These are phyloP conservation scores for Pantelozetes paolii DNA, from an alignment of 2,888 invertebrate genomes.

Conservation along the genomic window DNA sequence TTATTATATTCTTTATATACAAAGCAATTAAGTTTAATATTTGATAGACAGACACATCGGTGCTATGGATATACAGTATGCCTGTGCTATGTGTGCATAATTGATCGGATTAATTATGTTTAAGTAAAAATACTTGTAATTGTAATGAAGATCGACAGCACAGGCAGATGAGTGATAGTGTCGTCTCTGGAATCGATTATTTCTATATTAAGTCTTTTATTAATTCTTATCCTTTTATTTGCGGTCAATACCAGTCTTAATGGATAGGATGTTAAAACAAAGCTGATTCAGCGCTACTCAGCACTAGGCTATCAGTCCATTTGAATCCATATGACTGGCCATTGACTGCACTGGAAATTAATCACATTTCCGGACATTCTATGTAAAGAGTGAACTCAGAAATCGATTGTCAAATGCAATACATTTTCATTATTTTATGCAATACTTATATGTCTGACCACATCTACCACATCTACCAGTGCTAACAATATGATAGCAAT, in stretches of 20 bases:
- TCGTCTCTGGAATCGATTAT: not conserved
- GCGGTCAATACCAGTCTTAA: not conserved
- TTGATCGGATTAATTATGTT: constrained; percentile 28
- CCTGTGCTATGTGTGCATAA: not conserved
- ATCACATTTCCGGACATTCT: constrained; percentile 15
- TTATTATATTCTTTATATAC: not conserved
- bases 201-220: not conserved
- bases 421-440: constrained; percentile 9
- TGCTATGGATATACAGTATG: not conserved
- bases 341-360: constrained; percentile 19
- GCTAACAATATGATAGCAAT: not conserved
- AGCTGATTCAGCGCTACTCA: constrained; percentile 14
- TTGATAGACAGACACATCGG: not conserved
- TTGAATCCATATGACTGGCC: not conserved
- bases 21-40: constrained; percentile 7
- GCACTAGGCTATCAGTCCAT: not conserved
- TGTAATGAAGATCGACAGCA: constrained; percentile 21
- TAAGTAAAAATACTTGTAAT: constrained; percentile 29
- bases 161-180: not conserved
- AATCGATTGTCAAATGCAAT: no score
- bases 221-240: not conserved
- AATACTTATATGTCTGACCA: not conserved
- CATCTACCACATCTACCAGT: no score
- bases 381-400: not conserved
- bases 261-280: not conserved